These are phyloP conservation scores for Anguilla obscura DNA, from an alignment of 2,797 vertebrate species.

Conservation along the genomic window DNA sequence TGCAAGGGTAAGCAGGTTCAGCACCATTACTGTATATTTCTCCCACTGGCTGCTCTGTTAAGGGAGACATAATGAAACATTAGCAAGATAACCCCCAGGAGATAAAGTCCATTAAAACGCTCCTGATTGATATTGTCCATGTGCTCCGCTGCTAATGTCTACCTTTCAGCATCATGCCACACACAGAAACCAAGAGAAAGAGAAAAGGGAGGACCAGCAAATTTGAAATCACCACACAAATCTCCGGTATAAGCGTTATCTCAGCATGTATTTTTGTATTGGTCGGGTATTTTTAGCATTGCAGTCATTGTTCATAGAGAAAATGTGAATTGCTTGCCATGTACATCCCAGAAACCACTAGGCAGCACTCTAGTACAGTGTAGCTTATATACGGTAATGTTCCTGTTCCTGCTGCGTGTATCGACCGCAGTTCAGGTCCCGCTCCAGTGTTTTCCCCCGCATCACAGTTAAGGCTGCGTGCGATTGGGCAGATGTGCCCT, in stretches of 20 bases:
- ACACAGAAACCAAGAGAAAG: neutral
- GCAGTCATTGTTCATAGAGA: neutral
- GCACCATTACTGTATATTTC: constrained; percentile 62
- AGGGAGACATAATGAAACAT: constrained; percentile 56
- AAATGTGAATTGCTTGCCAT: neutral
- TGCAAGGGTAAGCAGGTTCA: constrained; percentile 52
- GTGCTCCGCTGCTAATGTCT: neutral
- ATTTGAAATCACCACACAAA: neutral
- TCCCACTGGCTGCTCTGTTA: constrained; percentile 49
- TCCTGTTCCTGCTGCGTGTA: neutral
- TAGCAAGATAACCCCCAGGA: constrained; percentile 55
- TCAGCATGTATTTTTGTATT: neutral
- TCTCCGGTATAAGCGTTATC: neutral
- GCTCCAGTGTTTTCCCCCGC: neutral
- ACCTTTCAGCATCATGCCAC: neutral
- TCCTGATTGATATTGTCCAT: constrained; percentile 54
- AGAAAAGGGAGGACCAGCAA: neutral
- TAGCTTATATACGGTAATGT: neutral
- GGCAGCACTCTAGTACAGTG: neutral
- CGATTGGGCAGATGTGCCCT: neutral
- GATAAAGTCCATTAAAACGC: constrained; percentile 63
- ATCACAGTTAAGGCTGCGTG: neutral
- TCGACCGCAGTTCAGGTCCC: neutral
- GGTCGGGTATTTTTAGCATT: neutral
- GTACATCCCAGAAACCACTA: neutral